Base-by-base conservation (phyloP, 2,113 vertebrate genomes). In the Columbina picui region DNA sequence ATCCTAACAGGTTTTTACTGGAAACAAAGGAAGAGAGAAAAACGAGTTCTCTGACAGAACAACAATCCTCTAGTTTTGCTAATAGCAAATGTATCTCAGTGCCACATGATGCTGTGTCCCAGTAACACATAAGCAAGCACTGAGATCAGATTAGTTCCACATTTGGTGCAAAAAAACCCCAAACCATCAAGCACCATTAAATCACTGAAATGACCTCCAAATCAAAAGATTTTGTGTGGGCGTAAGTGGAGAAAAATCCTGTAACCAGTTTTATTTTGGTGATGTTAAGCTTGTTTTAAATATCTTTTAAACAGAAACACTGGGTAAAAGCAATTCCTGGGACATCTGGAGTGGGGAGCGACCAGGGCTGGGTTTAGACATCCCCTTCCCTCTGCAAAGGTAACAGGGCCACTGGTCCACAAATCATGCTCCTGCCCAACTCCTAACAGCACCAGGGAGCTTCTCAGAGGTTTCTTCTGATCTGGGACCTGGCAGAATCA, bases 231-330 rank as follows among this genome's bases (percentile, higher is more conserved):
- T 94, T 83, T 0, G 0, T 83, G 81, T 88, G 63, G 90, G 90
- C 0, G 71, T 94, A 63, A 93, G 79, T 49, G 68, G 68, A 95
- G 85, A 90, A 77, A 88, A 96, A 87, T 90, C 63, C 75, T 88
- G 87, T 32, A 94, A 87, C 91, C 85, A 70, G 91, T 96, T 97
- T 93, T 50, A 53, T 93, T 83, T 88, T 97, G 93, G 94, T 93
- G 90, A 49, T 60, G 55, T 74, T 50, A 25, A 90, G 64, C 68
- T 56, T 50, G 50, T 77, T 94, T 78, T 45, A 61, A 74, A 64
- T 52, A 52, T 20, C 71, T 94, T 92, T 94, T 86, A 90, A 93
- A 88, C 25, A 95, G 83, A 94, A 94, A 88, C 64, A 74, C 19
- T 14, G 64, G 64, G 79, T 52, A 67, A 81, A 78, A 75, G 68